Evolutionary conservation across 2,113 vertebrate species (phyloP).

Genomic region (Poicephalus meyeri): DNA sequence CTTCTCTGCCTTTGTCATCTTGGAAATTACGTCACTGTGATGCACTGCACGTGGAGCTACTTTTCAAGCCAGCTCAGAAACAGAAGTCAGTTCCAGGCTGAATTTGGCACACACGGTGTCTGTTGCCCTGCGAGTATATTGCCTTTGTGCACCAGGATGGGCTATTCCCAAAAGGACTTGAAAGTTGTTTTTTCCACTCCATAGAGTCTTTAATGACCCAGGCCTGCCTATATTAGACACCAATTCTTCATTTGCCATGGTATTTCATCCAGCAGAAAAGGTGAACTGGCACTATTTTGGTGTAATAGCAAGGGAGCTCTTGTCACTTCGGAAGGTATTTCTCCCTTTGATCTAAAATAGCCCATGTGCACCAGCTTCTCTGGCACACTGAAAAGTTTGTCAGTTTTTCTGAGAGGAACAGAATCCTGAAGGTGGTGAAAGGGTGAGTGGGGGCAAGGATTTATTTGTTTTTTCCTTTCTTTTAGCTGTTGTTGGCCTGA

Average conservation of each 20-base stretch:
- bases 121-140: neutral
- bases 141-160: neutral
- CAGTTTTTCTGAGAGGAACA: conserved; percentile 30
- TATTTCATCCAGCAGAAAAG: neutral
- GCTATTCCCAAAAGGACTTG: neutral
- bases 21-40: neutral
- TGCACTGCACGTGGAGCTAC: neutral
- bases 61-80: neutral
- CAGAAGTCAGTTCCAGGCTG: neutral
- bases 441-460: conserved; percentile 6
- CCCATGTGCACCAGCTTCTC: neutral
- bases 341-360: conserved; percentile 40
- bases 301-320: neutral
- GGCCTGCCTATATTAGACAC: neutral
- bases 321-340: conserved; percentile 8
- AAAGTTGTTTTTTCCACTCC: neutral
- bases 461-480: conserved; percentile 39
- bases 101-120: neutral
- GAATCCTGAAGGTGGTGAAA: conserved; percentile 20
- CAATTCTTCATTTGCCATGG: neutral
- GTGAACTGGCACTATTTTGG: neutral
- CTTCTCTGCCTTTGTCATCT: neutral
- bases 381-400: neutral
- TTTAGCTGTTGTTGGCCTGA: conserved; percentile 36
- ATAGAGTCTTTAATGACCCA: neutral